These are phyloP conservation scores for Myiozetetes cayanensis DNA, from an alignment of 2,113 vertebrate genomes.

Conservation along the genomic window DNA sequence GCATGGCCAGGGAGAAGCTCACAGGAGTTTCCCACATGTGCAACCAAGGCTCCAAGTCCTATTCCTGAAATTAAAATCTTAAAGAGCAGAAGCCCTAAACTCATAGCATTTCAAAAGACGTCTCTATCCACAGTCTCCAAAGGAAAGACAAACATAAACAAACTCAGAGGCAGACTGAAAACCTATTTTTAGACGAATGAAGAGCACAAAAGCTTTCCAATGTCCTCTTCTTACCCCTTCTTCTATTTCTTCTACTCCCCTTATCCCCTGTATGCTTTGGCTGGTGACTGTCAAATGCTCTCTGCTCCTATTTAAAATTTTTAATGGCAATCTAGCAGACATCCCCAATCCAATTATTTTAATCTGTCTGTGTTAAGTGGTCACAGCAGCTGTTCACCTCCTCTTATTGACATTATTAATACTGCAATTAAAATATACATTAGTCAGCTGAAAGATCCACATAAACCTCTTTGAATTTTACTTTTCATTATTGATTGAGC, in stretches of 20 bases:
- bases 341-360: not conserved
- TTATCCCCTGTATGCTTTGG: not conserved
- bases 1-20: fast-evolving
- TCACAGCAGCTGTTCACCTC: not conserved
- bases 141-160: conserved; percentile 32
- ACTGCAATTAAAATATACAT: not conserved
- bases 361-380: not conserved
- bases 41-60: not conserved
- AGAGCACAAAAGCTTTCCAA: not conserved
- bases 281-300: not conserved
- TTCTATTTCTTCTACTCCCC: not conserved
- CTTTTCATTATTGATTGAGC: not conserved
- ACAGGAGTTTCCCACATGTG: fast-evolving
- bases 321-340: not conserved
- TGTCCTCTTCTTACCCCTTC: not conserved
- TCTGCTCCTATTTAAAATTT: not conserved
- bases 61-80: not conserved
- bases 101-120: not conserved
- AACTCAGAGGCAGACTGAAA: not conserved
- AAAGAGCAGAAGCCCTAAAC: not conserved
- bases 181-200: conserved; percentile 44
- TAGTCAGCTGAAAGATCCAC: not conserved
- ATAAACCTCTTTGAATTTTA: not conserved
- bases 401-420: not conserved
- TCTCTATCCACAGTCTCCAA: not conserved